Evolutionary conservation across 2,888 invertebrate genomes (phyloP).

Genomic region (Theristus sp.): DNA sequence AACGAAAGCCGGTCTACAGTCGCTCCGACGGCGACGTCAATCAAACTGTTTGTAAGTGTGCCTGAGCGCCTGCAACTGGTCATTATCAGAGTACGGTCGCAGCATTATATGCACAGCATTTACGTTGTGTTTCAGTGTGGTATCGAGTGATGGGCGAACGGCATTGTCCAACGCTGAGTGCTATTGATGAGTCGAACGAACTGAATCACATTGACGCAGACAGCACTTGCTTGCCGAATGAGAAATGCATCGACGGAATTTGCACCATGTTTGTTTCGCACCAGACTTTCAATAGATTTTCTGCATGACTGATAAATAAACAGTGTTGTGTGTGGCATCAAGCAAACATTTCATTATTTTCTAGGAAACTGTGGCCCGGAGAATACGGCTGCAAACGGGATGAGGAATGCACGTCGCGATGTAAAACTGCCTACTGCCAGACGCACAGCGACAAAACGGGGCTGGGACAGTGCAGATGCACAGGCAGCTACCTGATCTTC

Average conservation of each 20-base stretch:
- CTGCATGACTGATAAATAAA: too few relatives aligned
- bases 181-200: neutral
- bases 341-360: too few relatives aligned
- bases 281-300: too few relatives aligned
- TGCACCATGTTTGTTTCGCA: constrained; percentile 16
- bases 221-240: constrained; percentile 23
- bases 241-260: constrained; percentile 22
- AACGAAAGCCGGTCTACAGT: neutral
- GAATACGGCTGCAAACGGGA: constrained; percentile 23
- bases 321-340: neutral
- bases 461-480: constrained; percentile 23
- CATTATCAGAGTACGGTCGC: too few relatives aligned
- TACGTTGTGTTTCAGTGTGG: constrained; percentile 18
- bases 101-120: too few relatives aligned
- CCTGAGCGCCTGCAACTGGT: too few relatives aligned
- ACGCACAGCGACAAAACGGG: constrained; percentile 15
- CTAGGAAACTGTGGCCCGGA: constrained; percentile 23
- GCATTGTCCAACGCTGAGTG: constrained; percentile 11
- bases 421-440: constrained; percentile 22
- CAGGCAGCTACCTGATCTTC: constrained; percentile 19
- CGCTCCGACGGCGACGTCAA: neutral
- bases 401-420: constrained; percentile 18
- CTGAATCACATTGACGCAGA: constrained; percentile 19
- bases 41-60: neutral
- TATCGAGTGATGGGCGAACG: constrained; percentile 19